Evolutionary conservation across 2,888 invertebrate genomes (phyloP), one percentile per base, ranked within the genome.

Genomic region (Rhamphomyia laevipes): DNA sequence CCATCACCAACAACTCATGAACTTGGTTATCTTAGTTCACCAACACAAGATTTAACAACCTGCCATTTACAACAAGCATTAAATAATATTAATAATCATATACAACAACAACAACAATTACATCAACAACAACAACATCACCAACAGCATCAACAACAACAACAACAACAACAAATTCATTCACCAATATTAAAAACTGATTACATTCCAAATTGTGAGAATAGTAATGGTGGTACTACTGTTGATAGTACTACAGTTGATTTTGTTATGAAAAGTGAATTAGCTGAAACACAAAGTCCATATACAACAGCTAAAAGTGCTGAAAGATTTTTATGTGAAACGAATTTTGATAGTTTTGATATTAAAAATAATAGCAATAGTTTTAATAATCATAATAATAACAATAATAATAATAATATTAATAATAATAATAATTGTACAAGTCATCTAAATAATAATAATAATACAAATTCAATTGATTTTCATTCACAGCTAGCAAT

Each of bases 271-370:
- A 70, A 70, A 52, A 68, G 66, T 46, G 70, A 70, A 53, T 57
- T 70, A 38, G 65, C 65, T 43, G 70, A 70, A 53, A 64, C 68
- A 13, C 67, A 67, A 54, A 68, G 68, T 49, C 70, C 70, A 17
- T 70, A 70, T 43, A 70, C 70, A 43, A 69, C 68, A 6, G 68
- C 66, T 31, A 59, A 70, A 48, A 68, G 68, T 51, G 68, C 70
- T n/a, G 67, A 70, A 55, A 63, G 69, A 11, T 70, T 70, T 52
- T 59, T 70, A 21, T 70, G 68, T 54, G 70, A 70, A 58, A 62
- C 59, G 18, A 64, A 60, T 54, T 58, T 62, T 55, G 68, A 69
- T 38, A 66, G 61, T 47, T 63, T 67, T 21, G 70, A 70, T 43
- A 64, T 64, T 45, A 68, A 69, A 55, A 62, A 59, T 50, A 49